Evolutionary conservation across 1,140 invertebrate genomes (phyloP).

Genomic region (Drosophila nigromelanica): DNA sequence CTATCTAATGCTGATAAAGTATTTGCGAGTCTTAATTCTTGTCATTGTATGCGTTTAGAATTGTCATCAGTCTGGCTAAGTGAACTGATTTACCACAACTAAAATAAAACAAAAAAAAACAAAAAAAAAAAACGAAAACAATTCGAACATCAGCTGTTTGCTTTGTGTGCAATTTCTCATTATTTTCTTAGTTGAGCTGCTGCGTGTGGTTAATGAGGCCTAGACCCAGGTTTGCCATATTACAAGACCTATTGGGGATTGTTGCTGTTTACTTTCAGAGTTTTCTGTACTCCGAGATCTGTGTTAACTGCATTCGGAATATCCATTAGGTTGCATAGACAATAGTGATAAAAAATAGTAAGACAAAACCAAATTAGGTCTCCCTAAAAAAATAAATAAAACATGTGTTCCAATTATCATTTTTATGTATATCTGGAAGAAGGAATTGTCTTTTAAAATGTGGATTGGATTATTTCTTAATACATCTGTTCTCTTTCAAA

Average conservation of each 20-base stretch:
- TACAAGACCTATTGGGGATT: background rate
- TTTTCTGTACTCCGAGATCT: background rate
- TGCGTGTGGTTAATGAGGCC: conserved; percentile 66
- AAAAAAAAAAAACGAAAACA: background rate
- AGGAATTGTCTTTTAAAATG: no score
- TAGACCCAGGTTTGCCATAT: conserved; percentile 2
- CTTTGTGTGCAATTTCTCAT: conserved; percentile 39
- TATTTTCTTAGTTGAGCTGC: conserved; percentile 43
- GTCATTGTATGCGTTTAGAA: background rate
- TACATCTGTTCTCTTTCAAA: no score
- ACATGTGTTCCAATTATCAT: no score
- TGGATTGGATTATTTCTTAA: no score
- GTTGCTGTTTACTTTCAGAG: background rate
- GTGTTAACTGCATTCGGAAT: background rate
- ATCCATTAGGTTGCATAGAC: background rate
- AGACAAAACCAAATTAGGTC: no score
- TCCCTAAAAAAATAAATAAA: no score
- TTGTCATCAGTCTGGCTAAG: conserved; percentile 18
- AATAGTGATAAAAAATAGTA: no score
- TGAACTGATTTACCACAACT: no score
- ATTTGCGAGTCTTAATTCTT: background rate
- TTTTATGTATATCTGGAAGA: no score
- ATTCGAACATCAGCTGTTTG: conserved; percentile 16
- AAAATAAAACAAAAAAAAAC: background rate
- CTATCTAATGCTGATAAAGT: background rate